Conservation (phyloP, 2,797 vertebrate genomes). For the Propithecus perrieri region DNA sequence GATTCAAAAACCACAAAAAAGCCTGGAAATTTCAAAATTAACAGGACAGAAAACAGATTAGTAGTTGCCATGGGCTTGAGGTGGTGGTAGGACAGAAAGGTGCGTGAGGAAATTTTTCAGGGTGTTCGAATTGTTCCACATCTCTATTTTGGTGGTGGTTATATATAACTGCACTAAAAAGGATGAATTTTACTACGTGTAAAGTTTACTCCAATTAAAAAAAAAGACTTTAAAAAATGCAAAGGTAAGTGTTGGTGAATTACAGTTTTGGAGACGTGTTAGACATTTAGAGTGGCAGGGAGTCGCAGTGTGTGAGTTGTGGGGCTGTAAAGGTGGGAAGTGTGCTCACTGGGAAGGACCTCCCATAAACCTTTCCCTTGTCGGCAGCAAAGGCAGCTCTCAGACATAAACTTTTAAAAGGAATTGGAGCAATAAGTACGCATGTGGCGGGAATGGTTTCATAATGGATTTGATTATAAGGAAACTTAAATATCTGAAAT, state of each 20-base stretch:
- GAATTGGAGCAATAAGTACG: background rate
- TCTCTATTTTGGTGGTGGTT: background rate
- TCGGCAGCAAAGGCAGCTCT: background rate
- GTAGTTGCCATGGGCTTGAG: background rate
- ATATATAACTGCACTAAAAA: background rate
- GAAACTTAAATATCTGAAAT: background rate
- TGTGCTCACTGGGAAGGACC: background rate
- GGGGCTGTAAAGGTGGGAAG: background rate
- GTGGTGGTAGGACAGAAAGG: background rate
- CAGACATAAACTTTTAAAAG: background rate
- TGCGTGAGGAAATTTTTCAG: too few relatives aligned
- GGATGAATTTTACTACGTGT: background rate
- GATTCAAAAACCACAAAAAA: background rate
- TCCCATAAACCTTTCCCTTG: background rate
- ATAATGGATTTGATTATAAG: background rate
- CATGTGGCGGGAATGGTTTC: background rate
- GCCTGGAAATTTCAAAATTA: background rate
- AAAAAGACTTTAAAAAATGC: background rate
- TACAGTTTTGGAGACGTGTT: background rate
- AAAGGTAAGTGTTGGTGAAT: background rate
- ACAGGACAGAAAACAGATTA: background rate
- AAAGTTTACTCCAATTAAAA: background rate
- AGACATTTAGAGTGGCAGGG: background rate
- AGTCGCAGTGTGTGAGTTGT: background rate
- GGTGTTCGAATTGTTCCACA: background rate